Percentiles rank a stretch among this genome's conserved stretches.
phyloP scores from a whole-genome alignment of 2,888 invertebrate species.

The Cataglyphis cursor region DNA sequence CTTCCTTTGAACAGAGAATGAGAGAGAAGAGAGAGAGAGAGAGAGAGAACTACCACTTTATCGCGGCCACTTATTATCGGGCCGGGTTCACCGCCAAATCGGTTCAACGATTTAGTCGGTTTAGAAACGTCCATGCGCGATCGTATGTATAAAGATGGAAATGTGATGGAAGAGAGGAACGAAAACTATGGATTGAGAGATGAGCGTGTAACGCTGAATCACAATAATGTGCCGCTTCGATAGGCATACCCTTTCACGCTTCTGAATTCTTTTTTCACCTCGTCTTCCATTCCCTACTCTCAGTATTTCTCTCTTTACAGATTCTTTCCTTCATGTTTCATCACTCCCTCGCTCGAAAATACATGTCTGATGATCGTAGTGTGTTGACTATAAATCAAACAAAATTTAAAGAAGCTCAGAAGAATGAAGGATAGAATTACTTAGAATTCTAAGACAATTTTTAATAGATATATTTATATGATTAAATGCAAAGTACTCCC shows the following conservation, averaged over 20 bases:
- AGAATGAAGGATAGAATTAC: background rate
- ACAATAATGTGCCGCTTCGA: background rate
- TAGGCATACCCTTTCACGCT: background rate
- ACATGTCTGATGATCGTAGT: background rate
- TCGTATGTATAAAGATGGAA: conserved; percentile 14
- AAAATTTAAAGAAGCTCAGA: background rate
- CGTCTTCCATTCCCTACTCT: background rate
- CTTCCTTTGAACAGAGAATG: conserved; percentile 28
- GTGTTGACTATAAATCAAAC: background rate
- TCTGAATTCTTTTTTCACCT: background rate
- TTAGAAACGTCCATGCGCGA: conserved; percentile 57
- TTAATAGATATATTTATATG: background rate
- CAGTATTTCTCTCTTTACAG: background rate
- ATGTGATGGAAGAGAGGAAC: background rate
- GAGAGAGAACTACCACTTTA: conserved; percentile 77
- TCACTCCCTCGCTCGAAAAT: background rate
- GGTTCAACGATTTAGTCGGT: conserved; percentile 74
- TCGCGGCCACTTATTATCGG: conserved; percentile 79
- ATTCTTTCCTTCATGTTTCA: background rate
- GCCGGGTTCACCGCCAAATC: conserved; percentile 76
- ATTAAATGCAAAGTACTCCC: background rate
- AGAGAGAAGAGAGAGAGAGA: conserved; percentile 24
- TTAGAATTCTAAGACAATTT: background rate
- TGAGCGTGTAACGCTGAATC: conserved; percentile 21
- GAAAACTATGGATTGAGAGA: conserved; percentile 22